Conservation (phyloP, 2,113 vertebrate species). For the Spermophilus dauricus region DNA sequence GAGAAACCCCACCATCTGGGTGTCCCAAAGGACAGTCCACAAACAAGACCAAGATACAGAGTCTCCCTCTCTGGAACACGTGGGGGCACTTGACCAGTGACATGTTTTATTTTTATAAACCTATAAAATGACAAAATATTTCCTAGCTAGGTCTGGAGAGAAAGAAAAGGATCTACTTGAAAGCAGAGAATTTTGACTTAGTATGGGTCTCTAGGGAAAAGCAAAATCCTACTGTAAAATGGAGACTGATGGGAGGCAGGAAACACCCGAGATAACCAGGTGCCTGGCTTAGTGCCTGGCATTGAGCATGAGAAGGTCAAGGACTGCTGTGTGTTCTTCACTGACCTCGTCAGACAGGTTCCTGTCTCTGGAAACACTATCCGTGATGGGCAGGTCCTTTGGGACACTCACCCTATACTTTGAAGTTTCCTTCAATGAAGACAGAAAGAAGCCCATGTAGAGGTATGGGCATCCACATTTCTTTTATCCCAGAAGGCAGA, state of each 20-base stretch:
- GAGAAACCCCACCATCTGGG: neutral
- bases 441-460: neutral
- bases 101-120: neutral
- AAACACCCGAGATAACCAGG: neutral
- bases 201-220: neutral
- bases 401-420: neutral
- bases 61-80: neutral
- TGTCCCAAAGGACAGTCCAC: neutral
- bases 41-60: neutral
- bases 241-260: neutral
- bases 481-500: neutral
- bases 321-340: neutral
- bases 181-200: neutral
- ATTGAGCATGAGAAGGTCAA: neutral
- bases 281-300: neutral
- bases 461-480: neutral
- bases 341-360: neutral
- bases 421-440: neutral
- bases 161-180: neutral
- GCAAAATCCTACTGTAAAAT: accelerated
- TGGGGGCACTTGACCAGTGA: neutral
- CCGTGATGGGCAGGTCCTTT: no score
- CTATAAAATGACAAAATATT: neutral
- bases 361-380: neutral
- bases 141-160: neutral